Conservation (phyloP, 1,140 invertebrate species). For the Drosophila nigrodunni region DNA sequence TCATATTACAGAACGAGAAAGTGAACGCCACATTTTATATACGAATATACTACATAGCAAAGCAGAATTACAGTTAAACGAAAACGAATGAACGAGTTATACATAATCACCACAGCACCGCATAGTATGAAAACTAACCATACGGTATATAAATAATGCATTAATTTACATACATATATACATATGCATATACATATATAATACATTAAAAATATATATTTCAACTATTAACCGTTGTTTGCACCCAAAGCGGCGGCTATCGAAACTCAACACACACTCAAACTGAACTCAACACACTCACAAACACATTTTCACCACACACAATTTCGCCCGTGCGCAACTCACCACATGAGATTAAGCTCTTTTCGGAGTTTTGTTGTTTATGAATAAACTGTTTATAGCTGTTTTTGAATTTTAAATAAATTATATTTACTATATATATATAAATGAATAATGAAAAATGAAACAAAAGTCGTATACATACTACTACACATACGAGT, state of each 20-base stretch:
- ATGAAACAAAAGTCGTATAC: constrained; percentile 52
- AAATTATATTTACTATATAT: constrained; percentile 80
- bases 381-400: constrained; percentile 77
- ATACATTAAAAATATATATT: constrained; percentile 5
- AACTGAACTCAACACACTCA: constrained; percentile 28
- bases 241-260: background rate
- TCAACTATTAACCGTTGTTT: constrained; percentile 20
- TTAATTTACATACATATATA: constrained; percentile 33
- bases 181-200: constrained; percentile 8
- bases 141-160: constrained; percentile 40
- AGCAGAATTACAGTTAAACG: constrained; percentile 21
- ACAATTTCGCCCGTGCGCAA: constrained; percentile 6
- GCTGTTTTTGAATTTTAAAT: constrained; percentile 81
- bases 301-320: constrained; percentile 31
- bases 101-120: constrained; percentile 83
- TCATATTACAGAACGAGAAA: constrained; percentile 1
- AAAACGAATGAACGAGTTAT: constrained; percentile 54
- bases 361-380: constrained; percentile 74
- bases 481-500: constrained; percentile 45
- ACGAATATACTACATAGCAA: constrained; percentile 49
- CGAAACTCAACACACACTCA: constrained; percentile 6
- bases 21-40: constrained; percentile 63
- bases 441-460: constrained; percentile 57
- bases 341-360: constrained; percentile 66
- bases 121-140: constrained; percentile 79